A percentile compares a stretch with the other conserved stretches of the same genome.
These are phyloP conservation scores for Amiota communis DNA, from an alignment of 2,888 invertebrate genomes.

Conservation along the genomic window DNA sequence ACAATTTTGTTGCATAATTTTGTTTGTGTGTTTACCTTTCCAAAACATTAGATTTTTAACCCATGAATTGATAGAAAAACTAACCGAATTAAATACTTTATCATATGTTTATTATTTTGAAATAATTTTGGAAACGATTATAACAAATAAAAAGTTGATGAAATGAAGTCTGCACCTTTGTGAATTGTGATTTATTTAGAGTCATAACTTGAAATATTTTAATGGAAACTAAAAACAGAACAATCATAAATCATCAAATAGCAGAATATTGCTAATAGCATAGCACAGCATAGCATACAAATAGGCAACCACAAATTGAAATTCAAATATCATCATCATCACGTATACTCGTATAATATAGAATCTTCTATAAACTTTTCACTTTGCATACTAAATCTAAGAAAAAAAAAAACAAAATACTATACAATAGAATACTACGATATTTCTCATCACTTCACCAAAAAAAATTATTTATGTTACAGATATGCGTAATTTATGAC, in stretches of 20 bases:
- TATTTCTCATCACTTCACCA: constrained; percentile 19
- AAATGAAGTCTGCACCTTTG: not conserved
- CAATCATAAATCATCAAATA: constrained; percentile 43
- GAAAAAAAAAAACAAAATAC: constrained; percentile 3
- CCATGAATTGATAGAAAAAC: no score
- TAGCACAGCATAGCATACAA: constrained; percentile 22
- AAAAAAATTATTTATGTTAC: constrained; percentile 44
- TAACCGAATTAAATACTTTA: no score
- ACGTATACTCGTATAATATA: no score
- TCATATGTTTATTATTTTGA: no score
- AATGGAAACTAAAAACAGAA: constrained; percentile 15
- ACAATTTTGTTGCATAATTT: no score
- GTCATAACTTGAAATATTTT: not conserved
- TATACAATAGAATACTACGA: not conserved
- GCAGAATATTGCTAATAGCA: constrained; percentile 5
- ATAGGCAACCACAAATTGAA: constrained; percentile 10
- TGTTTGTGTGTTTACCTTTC: no score
- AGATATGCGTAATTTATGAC: constrained; percentile 48
- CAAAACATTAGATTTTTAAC: no score
- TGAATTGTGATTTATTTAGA: not conserved
- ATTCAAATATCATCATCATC: not conserved
- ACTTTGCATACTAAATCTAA: constrained; percentile 39
- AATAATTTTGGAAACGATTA: no score
- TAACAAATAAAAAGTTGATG: no score
- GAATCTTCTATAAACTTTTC: not conserved